phyloP scores from a whole-genome alignment of 2,797 vertebrate species.

The Hipposideros larvatus region DNA sequence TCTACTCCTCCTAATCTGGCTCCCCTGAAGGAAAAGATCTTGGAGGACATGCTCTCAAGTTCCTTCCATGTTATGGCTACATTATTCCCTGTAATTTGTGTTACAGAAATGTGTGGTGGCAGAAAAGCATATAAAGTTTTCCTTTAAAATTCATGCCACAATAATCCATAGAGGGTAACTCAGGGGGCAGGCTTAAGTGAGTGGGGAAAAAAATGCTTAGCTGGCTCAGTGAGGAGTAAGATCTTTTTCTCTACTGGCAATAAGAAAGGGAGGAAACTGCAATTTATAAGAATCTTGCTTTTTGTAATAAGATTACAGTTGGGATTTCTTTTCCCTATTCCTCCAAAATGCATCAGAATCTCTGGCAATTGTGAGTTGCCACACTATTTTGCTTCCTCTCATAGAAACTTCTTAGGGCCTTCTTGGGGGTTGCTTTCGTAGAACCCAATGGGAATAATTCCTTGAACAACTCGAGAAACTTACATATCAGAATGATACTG shows the following conservation, averaged over 20 bases:
- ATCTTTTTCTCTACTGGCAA: background rate
- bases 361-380: background rate
- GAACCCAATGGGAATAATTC: background rate
- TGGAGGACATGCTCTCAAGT: background rate
- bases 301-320: background rate
- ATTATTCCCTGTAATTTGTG: background rate
- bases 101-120: background rate
- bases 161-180: background rate
- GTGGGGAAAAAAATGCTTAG: background rate
- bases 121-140: background rate
- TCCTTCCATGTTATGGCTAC: background rate
- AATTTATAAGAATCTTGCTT: background rate
- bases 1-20: background rate
- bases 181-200: background rate
- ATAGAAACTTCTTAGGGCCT: background rate
- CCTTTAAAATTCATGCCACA: background rate
- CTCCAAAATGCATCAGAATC: background rate
- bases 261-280: background rate
- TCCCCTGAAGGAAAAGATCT: background rate
- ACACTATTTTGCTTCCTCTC: background rate
- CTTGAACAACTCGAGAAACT: background rate
- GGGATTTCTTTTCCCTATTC: background rate
- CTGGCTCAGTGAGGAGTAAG: background rate
- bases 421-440: background rate
- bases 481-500: background rate